Evolutionary conservation across 2,113 vertebrate species (phyloP).

Genomic region (Octodon degus): DNA sequence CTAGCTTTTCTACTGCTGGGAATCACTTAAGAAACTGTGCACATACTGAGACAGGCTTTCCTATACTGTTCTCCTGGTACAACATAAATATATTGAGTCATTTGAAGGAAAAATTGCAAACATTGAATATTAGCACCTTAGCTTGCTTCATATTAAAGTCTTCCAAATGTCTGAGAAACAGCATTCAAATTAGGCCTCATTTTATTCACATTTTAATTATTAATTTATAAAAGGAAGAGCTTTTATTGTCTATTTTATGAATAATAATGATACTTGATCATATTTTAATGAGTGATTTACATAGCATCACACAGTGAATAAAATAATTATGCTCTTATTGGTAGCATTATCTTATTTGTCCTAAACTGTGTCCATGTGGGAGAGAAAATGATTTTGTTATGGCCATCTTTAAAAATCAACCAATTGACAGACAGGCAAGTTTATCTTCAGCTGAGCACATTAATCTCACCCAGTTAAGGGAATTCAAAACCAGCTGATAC

Average conservation of each 20-base stretch:
- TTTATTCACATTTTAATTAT: constrained; percentile 38
- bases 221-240: constrained; percentile 42
- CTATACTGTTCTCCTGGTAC: not conserved
- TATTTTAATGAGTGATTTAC: constrained; percentile 46
- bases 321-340: not conserved
- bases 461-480: not conserved
- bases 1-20: constrained; percentile 26
- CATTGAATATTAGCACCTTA: not conserved
- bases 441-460: constrained; percentile 1
- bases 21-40: constrained; percentile 42
- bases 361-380: not conserved
- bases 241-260: constrained; percentile 2
- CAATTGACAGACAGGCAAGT: not conserved
- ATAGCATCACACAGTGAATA: not conserved
- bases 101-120: constrained; percentile 13
- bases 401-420: constrained; percentile 34
- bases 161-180: constrained; percentile 18
- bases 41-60: constrained; percentile 34
- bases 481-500: constrained; percentile 10
- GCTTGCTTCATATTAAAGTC: constrained; percentile 23
- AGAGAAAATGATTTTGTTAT: not conserved
- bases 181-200: not conserved
- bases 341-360: constrained; percentile 13
- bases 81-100: not conserved
- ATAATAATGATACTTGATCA: not conserved